Evolutionary conservation across 2,797 vertebrate genomes (phyloP).

Genomic region (Acestrorhynchus altus): DNA sequence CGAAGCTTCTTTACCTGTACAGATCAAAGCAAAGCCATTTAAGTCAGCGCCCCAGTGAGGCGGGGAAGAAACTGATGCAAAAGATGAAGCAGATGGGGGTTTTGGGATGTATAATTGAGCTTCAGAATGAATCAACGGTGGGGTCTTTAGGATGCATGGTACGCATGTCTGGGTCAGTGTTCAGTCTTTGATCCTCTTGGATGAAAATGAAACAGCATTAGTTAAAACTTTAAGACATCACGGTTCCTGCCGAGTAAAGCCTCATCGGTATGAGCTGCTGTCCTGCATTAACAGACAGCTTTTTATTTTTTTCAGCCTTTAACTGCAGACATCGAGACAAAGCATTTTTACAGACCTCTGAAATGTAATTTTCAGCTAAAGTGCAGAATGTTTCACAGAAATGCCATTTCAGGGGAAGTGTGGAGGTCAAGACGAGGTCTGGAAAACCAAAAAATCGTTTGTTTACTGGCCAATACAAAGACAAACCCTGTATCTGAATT

Average conservation of each 20-base stretch:
- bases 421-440: too few species aligned
- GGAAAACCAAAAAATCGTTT: too few species aligned
- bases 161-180: background rate
- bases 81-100: conserved; percentile 41
- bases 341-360: too few species aligned
- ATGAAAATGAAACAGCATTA: background rate
- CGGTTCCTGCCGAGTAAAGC: background rate
- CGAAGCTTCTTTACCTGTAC: conserved; percentile 85
- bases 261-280: background rate
- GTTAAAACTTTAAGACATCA: background rate
- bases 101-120: conserved; percentile 12
- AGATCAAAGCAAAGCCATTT: conserved; percentile 33
- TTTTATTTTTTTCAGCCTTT: too few species aligned
- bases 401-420: too few species aligned
- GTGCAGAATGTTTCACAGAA: too few species aligned
- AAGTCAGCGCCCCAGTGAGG: conserved; percentile 13
- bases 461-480: too few species aligned
- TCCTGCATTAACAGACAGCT: background rate
- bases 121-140: conserved; percentile 43
- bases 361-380: too few species aligned
- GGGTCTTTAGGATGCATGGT: background rate
- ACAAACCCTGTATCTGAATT: too few species aligned
- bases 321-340: too few species aligned
- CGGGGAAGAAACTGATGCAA: conserved; percentile 23
- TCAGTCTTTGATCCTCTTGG: conserved; percentile 9